Conservation (phyloP, 2,888 invertebrate species). For the Calameuta filiformis region DNA sequence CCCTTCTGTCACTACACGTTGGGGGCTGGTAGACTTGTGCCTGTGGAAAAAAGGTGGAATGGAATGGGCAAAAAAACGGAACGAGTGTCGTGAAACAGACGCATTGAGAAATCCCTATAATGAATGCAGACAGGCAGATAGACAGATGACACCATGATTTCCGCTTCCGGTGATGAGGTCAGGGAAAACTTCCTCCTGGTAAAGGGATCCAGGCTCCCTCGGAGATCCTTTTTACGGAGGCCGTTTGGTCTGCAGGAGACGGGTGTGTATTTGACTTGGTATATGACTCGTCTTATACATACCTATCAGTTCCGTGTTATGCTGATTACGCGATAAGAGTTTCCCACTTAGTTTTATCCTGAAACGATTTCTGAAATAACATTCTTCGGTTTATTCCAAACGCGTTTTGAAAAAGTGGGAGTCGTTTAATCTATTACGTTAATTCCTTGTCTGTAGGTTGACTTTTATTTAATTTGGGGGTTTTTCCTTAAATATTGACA, state of each 20-base stretch:
- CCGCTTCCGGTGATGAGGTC: background rate
- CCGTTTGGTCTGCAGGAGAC: background rate
- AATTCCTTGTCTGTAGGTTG: too few species aligned
- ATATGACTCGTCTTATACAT: background rate
- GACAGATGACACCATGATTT: background rate
- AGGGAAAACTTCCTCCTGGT: background rate
- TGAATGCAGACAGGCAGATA: background rate
- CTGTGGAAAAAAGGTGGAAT: background rate
- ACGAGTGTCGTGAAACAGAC: background rate
- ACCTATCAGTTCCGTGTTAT: too few species aligned
- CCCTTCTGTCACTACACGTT: background rate
- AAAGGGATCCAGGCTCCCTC: background rate
- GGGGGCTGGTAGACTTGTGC: background rate
- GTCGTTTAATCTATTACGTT: too few species aligned
- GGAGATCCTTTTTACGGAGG: background rate
- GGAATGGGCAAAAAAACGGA: background rate
- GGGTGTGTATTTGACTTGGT: background rate
- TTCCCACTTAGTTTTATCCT: too few species aligned
- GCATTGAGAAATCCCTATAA: background rate
- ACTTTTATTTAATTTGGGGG: too few species aligned
- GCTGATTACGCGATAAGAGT: too few species aligned
- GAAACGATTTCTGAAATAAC: too few species aligned
- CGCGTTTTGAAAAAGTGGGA: too few species aligned
- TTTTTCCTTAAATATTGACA: background rate
- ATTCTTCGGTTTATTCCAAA: too few species aligned